phyloP scores from a whole-genome alignment of 2,797 vertebrate species.

The Serranus cabrilla region DNA sequence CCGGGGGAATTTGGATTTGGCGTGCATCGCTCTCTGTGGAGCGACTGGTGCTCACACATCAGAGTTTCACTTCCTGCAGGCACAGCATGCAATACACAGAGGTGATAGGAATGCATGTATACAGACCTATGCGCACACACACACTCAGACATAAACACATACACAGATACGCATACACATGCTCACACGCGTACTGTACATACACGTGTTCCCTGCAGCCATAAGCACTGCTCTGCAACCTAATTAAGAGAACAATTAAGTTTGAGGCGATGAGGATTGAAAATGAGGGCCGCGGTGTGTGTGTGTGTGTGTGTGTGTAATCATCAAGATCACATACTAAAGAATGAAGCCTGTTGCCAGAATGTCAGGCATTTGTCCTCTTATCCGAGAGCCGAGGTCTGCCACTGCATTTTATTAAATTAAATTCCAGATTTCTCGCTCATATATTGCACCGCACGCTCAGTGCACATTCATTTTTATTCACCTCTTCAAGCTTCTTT shows the following conservation, averaged over 20 bases:
- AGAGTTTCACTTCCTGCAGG: slow-evolving; percentile 88
- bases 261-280: slow-evolving; percentile 89
- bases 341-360: slow-evolving; percentile 29
- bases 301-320: slow-evolving; percentile 28
- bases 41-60: slow-evolving; percentile 80
- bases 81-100: slow-evolving; percentile 85
- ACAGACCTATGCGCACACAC: slow-evolving; percentile 46
- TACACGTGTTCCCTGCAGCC: slow-evolving; percentile 89
- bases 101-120: slow-evolving; percentile 84
- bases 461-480: not conserved
- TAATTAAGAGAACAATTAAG: slow-evolving; percentile 99
- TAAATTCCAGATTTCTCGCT: not conserved
- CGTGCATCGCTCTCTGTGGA: slow-evolving; percentile 84
- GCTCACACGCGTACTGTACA: slow-evolving; percentile 49
- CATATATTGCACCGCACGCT: not conserved
- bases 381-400: slow-evolving; percentile 9
- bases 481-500: no score
- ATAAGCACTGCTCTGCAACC: slow-evolving; percentile 91
- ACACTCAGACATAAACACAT: no score
- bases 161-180: slow-evolving; percentile 16
- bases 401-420: not conserved
- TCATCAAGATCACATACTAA: slow-evolving; percentile 28
- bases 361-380: not conserved
- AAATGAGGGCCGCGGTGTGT: slow-evolving; percentile 44
- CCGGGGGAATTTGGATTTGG: slow-evolving; percentile 78